Evolutionary conservation across 2,888 invertebrate genomes (phyloP).

Genomic region (Ormyrus thymus): DNA sequence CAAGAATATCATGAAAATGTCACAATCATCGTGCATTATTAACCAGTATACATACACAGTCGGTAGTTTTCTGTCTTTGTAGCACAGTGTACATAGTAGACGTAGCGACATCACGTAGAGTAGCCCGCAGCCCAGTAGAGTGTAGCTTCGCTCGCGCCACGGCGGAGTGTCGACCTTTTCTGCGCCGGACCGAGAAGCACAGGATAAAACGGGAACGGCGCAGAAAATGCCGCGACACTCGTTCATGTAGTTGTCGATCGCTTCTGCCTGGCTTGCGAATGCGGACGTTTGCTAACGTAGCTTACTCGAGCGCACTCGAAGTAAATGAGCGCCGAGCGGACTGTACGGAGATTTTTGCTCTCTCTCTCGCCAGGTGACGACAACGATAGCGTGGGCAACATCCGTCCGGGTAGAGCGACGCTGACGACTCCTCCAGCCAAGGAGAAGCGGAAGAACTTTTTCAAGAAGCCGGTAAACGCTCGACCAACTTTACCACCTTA

Average conservation of each 20-base stretch:
- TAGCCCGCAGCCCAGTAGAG: not conserved
- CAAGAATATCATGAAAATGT: conserved; percentile 53
- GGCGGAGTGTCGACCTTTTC: not conserved
- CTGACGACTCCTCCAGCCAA: conserved; percentile 90
- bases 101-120: conserved; percentile 20
- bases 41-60: not conserved
- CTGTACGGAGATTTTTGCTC: conserved; percentile 51
- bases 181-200: not conserved
- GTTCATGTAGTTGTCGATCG: too few relatives aligned
- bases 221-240: conserved; percentile 18
- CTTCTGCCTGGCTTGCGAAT: conserved; percentile 20
- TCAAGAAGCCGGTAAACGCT: conserved; percentile 86
- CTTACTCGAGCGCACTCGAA: not conserved
- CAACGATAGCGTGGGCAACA: conserved; percentile 91
- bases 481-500: conserved; percentile 37
- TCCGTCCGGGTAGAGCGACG: conserved; percentile 85
- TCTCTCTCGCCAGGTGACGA: conserved; percentile 83
- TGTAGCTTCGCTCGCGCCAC: not conserved
- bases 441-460: conserved; percentile 98
- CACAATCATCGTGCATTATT: conserved; percentile 45
- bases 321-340: conserved; percentile 3
- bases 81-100: conserved; percentile 15
- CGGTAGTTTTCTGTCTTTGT: conserved; percentile 12
- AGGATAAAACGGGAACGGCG: not conserved
- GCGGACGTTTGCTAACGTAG: not conserved